Base-by-base conservation (phyloP, 2,797 vertebrate species). In the Ambastaia sidthimunki region DNA sequence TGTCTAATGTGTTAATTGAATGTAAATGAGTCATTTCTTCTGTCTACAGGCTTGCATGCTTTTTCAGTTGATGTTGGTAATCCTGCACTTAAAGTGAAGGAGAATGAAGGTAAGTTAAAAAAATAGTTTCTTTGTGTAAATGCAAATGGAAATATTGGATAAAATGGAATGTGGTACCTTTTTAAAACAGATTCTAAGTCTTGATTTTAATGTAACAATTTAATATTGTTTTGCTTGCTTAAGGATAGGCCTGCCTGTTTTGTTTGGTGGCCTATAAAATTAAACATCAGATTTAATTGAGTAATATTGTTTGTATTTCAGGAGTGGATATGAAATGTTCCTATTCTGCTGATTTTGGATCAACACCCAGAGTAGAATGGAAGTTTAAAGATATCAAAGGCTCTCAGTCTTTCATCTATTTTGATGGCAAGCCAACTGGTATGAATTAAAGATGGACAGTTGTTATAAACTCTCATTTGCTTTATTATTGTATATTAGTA, bases 311-410 rank as follows among this genome's bases (percentile, higher is more conserved):
- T 81, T 3, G 77, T 6, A 50, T 83, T 76, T 16, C 78, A 97
- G 96, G 87, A 0, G 80, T 50, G 11, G 93, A 91, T 34, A 76
- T 98, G 5, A 76, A 62, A 1, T 98, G 96, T 83, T 0, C 7
- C 0, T 82, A 92, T 86, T 7, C 91, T 0, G 48, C 50, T 0
- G 88, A 94, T 82, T 91, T 93, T 76, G 86, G 77, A 1, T 0
- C 72, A 15, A 1, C 9, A 0, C 77, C 91, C 18, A 93, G 96
- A 57, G 77, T 97, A 41, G 96, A 97, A 86, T 98, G 96, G 97
- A 98, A 96, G 69, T 96, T 95, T 67, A 86, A 82, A 1, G 80
- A 91, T 28, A 12, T 74, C 0, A 85, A 81, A 28, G 91, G 86
- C 0, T 92, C 94, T 0, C 81, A 88, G 34, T 13, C 18, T 0